phyloP scores from a whole-genome alignment of 2,113 vertebrate genomes.

The Hirundichthys speculiger region DNA sequence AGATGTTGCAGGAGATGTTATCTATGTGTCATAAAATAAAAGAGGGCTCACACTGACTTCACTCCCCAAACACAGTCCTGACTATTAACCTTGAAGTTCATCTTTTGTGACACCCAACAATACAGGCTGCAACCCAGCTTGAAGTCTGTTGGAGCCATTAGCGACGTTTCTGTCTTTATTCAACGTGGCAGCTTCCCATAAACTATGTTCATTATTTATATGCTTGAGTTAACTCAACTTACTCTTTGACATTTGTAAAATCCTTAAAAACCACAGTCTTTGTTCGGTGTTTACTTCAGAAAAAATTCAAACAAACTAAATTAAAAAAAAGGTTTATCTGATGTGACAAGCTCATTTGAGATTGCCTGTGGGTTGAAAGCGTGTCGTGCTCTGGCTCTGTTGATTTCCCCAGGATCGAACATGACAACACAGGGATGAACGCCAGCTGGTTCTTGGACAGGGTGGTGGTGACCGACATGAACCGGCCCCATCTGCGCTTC shows the following conservation, averaged over 20 bases:
- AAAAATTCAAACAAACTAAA: background rate
- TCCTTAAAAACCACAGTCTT: background rate
- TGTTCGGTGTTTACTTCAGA: background rate
- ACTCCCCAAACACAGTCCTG: background rate
- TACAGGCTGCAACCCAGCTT: no score
- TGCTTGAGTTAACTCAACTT: background rate
- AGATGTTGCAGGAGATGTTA: no score
- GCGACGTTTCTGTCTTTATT: background rate
- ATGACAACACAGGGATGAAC: slow-evolving; percentile 93
- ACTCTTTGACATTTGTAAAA: background rate
- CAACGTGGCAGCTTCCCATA: background rate
- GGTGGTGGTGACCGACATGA: slow-evolving; percentile 94
- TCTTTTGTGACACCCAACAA: background rate
- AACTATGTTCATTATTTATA: slow-evolving; percentile 15
- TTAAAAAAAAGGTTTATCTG: background rate
- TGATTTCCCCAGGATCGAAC: slow-evolving; percentile 87
- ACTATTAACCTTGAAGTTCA: background rate
- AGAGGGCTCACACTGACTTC: background rate
- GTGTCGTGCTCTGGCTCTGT: slow-evolving; percentile 13
- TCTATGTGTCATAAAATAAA: no score
- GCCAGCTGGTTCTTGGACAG: slow-evolving; percentile 94
- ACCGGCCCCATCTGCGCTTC: slow-evolving; percentile 92
- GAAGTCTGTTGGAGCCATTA: background rate
- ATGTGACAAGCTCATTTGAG: slow-evolving; percentile 8
- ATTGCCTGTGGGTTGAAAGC: slow-evolving; percentile 11